These are phyloP conservation scores for Aphelenchoides avenae DNA, from an alignment of 1,140 invertebrate species.

Conservation along the genomic window DNA sequence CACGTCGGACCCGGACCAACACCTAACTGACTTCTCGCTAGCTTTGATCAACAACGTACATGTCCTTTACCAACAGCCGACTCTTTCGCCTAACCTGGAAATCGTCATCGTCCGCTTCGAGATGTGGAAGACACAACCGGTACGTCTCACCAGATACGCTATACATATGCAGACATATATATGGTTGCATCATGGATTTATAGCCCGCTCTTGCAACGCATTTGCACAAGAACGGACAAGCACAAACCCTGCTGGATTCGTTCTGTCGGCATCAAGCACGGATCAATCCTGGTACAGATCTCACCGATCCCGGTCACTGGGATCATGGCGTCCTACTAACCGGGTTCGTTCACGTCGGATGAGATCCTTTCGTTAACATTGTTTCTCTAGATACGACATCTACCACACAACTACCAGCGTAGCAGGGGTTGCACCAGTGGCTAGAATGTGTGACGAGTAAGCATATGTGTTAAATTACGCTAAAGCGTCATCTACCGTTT, in stretches of 20 bases:
- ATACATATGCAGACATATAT: slow-evolving; percentile 12
- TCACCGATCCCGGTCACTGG: slow-evolving; percentile 61
- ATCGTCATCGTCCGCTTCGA: slow-evolving; percentile 59
- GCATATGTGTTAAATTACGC: slow-evolving; percentile 1
- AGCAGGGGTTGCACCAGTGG: slow-evolving; percentile 57
- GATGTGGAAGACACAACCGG: slow-evolving; percentile 57
- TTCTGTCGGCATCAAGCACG: slow-evolving; percentile 57
- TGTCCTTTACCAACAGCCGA: slow-evolving; percentile 58
- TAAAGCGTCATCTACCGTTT: too few relatives aligned
- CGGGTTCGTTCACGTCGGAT: slow-evolving; percentile 47
- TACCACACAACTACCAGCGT: slow-evolving; percentile 57
- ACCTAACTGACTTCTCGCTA: slow-evolving; percentile 55
- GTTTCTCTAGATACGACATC: slow-evolving; percentile 52
- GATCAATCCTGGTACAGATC: slow-evolving; percentile 58
- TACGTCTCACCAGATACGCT: slow-evolving; percentile 13
- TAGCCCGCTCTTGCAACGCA: slow-evolving; percentile 45
- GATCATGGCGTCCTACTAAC: slow-evolving; percentile 65
- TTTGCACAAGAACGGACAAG: slow-evolving; percentile 57
- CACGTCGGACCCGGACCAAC: slow-evolving; percentile 51
- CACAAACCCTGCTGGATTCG: slow-evolving; percentile 54
- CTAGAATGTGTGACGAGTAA: slow-evolving; percentile 58
- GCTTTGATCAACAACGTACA: slow-evolving; percentile 59
- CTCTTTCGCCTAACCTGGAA: slow-evolving; percentile 54
- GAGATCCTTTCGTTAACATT: slow-evolving; percentile 18
- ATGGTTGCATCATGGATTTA: slow-evolving; percentile 14